Percentiles rank a stretch among this genome's conserved stretches.
phyloP scores from a whole-genome alignment of 2,113 vertebrate genomes.

The Catharus bicknelli region DNA sequence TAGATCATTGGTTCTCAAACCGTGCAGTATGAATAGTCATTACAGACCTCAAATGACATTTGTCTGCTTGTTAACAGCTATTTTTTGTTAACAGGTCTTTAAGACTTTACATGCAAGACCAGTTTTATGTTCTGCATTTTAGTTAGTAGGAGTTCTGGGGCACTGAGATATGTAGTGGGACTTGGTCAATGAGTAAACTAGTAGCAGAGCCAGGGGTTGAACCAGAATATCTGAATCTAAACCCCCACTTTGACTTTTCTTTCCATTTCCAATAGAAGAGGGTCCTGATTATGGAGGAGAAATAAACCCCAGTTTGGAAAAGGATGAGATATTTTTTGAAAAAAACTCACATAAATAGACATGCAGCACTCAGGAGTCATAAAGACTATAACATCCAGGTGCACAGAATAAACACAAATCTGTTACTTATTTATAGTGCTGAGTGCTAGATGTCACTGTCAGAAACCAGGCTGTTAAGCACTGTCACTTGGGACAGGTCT shows the following conservation, averaged over 20 bases:
- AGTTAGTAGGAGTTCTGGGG: not conserved
- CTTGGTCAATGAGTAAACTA: not conserved
- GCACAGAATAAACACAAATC: not conserved
- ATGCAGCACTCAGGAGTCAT: not conserved
- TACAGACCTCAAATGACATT: not conserved
- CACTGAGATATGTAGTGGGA: not conserved
- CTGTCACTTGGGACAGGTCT: not conserved
- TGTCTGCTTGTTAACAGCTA: not conserved
- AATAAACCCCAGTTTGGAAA: not conserved
- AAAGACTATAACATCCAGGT: not conserved
- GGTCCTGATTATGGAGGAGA: not conserved
- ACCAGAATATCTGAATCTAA: not conserved
- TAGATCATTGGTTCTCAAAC: not conserved
- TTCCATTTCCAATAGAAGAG: not conserved
- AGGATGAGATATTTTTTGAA: rapidly evolving
- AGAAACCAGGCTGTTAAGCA: not conserved
- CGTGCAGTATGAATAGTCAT: not conserved
- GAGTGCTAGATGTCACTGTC: not conserved
- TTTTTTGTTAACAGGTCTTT: not conserved
- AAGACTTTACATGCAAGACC: not conserved
- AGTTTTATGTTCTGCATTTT: not conserved
- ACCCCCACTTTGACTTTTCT: rapidly evolving
- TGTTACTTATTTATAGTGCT: not conserved
- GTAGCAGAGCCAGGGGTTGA: not conserved
- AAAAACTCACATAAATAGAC: not conserved